A percentile compares a stretch with the other conserved stretches of the same genome.
phyloP scores from a whole-genome alignment of 2,797 vertebrate species.

The Cuculus canorus region DNA sequence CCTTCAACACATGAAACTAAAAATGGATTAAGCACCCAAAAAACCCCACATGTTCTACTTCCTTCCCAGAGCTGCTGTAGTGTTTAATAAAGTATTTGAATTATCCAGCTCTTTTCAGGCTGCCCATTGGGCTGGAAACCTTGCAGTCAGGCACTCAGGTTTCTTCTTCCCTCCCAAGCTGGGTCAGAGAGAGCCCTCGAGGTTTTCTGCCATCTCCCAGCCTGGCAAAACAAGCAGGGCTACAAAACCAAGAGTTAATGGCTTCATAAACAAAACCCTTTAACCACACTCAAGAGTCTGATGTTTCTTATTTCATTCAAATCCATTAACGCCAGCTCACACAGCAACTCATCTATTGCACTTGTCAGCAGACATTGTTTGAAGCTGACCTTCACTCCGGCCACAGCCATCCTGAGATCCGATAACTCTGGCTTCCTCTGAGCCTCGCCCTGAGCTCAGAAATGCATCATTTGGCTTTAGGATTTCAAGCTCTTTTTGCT shows the following conservation, averaged over 20 bases:
- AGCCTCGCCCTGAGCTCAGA: background rate
- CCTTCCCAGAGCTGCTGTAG: background rate
- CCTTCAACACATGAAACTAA: background rate
- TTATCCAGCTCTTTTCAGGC: background rate
- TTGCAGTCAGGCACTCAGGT: background rate
- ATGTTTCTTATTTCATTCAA: constrained; percentile 6
- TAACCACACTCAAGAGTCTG: background rate
- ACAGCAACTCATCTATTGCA: background rate
- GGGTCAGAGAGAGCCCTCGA: background rate
- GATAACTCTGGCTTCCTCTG: background rate
- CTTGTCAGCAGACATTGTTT: constrained; percentile 4
- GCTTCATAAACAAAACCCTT: background rate
- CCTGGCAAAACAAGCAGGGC: background rate
- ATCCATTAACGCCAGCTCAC: background rate
- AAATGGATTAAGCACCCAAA: background rate
- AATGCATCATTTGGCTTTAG: background rate
- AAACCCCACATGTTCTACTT: background rate
- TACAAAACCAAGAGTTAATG: background rate
- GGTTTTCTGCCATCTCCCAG: background rate
- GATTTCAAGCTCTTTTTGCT: constrained; percentile 22
- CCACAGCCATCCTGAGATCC: background rate
- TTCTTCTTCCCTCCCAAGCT: background rate
- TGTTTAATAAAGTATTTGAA: background rate
- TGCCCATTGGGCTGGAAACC: background rate
- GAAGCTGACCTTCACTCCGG: constrained; percentile 34